Evolutionary conservation across 2,113 vertebrate species (phyloP), one percentile per base, ranked within the genome.

Genomic region (Platycercus adscitus): DNA sequence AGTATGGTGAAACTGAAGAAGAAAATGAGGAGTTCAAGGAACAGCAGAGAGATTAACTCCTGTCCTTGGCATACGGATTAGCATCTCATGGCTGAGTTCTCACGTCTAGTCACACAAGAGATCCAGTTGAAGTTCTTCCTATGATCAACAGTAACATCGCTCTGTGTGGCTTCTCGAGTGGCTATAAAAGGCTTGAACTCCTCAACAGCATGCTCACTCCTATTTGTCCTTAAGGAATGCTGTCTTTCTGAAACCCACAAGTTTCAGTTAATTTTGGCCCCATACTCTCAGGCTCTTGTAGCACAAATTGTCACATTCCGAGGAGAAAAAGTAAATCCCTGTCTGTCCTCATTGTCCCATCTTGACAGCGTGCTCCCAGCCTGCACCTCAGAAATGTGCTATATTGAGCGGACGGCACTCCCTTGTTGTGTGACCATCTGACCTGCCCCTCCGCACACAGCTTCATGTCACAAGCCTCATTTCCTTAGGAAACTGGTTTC

Each of bases 401-500:
- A 11, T 35, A 5, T n/a, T 4, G 69, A 83, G 71, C 14, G 21
- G 85, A 72, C 1, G 1, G 47, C 41, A 15, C 15, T 39, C 78
- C 43, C 58, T 31, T 16, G 41, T 13, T 23, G 23, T 8, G 39
- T 24, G 65, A 14, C 81, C 71, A 15, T 35, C 31, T 70, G 92
- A 89, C 70, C 73, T 79, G 26, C 5, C 33, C 3, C 11, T 91
- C 52, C 58, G 37, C 39, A 44, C 39, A 31, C 31, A 52, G 58
- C 24, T 46, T 31, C 39, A 65, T 88, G 58, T 53, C 46, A 94
- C 5, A 39, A 12, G 24, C 18, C 63, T 90, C 44, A 88, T 94
- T 95, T 94, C 94, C 95, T 93, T 95, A 93, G 93, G 95, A 95
- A 95, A 94, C 28, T 72, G 85, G n/a, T 44, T 95, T 81, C 25